Evolutionary conservation across 2,113 vertebrate genomes (phyloP).

Genomic region (Thamnophis sirtalis): DNA sequence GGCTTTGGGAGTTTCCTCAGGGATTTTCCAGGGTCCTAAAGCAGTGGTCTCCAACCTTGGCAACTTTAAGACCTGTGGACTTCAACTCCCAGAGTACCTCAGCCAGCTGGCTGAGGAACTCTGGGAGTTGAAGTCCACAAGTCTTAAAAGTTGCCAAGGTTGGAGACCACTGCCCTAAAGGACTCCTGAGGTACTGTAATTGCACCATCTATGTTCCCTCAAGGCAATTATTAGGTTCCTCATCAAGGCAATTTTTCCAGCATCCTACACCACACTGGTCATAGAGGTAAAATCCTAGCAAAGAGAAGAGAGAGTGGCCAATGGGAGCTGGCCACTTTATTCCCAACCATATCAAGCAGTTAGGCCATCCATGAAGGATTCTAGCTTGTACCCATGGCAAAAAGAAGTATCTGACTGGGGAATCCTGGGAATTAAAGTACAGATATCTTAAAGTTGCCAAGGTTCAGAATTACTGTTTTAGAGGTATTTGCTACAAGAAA

Average conservation of each 20-base stretch:
- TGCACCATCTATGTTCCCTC: no score
- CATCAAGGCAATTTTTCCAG: background rate
- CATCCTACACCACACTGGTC: background rate
- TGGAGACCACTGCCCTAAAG: no score
- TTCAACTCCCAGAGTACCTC: no score
- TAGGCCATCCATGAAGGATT: background rate
- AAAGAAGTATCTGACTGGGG: background rate
- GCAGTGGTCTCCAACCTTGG: no score
- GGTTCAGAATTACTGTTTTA: background rate
- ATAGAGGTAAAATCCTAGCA: background rate
- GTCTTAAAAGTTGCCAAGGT: no score
- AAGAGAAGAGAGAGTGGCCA: background rate
- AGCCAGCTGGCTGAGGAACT: no score
- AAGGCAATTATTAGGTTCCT: no score
- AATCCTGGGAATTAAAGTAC: background rate
- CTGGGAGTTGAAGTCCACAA: no score
- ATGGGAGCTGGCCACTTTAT: background rate
- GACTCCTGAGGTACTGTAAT: no score
- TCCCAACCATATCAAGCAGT: background rate
- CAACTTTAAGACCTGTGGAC: no score
- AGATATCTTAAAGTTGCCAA: background rate
- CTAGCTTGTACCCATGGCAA: background rate
- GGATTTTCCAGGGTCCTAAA: no score
- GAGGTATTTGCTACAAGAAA: background rate
- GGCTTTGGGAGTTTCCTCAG: no score